Evolutionary conservation across 2,113 vertebrate species (phyloP).

Genomic region (Chiloscyllium plagiosum): DNA sequence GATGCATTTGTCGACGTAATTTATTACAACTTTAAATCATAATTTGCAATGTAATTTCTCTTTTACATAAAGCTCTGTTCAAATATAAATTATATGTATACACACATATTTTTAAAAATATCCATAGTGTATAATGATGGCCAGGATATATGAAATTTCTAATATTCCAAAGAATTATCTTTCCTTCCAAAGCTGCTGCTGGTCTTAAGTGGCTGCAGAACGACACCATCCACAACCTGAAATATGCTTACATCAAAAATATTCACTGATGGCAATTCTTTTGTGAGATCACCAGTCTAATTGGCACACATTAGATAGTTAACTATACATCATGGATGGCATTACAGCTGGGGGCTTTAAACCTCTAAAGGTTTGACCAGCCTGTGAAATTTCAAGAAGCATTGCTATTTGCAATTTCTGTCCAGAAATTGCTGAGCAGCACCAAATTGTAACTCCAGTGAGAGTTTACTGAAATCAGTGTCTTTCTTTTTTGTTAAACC

Average conservation of each 20-base stretch:
- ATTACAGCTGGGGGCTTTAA: slow-evolving; percentile 14
- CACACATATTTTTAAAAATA: no score
- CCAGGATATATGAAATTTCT: not conserved
- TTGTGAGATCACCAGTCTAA: slow-evolving; percentile 6
- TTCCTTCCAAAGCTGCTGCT: slow-evolving; percentile 6
- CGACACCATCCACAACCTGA: not conserved
- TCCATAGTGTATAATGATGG: no score
- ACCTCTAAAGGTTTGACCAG: not conserved
- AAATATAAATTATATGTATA: not conserved
- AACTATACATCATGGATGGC: slow-evolving; percentile 32
- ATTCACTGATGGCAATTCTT: not conserved
- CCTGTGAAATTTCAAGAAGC: not conserved
- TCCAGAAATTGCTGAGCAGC: not conserved
- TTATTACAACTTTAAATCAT: not conserved
- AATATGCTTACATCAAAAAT: not conserved
- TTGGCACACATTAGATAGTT: not conserved
- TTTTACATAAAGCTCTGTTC: not conserved
- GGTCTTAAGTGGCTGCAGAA: not conserved
- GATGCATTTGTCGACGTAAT: not conserved
- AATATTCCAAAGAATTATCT: not conserved
- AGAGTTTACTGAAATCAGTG: not conserved
- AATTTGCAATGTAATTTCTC: not conserved
- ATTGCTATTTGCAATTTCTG: slow-evolving; percentile 15
- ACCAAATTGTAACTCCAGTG: not conserved
- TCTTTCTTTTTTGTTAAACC: not conserved